phyloP scores from a whole-genome alignment of 2,888 invertebrate genomes.

The Tenthredo notha region DNA sequence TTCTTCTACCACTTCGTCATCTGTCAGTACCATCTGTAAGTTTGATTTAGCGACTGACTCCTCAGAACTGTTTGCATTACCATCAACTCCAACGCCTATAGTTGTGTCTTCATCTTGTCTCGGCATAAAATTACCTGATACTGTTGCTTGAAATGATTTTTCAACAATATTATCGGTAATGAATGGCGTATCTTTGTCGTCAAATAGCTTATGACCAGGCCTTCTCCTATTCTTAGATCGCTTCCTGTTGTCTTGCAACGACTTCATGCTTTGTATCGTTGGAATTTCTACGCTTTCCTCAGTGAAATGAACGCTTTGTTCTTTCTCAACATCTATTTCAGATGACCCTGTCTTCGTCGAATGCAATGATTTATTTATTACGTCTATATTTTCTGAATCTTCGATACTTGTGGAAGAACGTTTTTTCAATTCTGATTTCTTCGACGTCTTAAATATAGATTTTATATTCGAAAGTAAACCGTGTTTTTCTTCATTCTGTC shows the following conservation, averaged over 20 bases:
- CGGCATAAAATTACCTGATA: background rate
- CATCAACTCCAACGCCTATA: conserved; percentile 8
- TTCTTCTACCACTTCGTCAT: background rate
- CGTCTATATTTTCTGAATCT: background rate
- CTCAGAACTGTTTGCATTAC: background rate
- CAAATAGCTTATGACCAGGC: conserved; percentile 23
- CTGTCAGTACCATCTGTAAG: background rate
- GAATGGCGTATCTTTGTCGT: background rate
- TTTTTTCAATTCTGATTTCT: background rate
- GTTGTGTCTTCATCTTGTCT: background rate
- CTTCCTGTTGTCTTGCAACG: conserved; percentile 5
- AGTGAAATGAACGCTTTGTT: background rate
- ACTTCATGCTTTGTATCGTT: conserved; percentile 34
- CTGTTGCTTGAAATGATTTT: conserved; percentile 25
- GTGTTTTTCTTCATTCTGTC: background rate
- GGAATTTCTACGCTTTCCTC: background rate
- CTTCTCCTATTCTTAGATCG: background rate
- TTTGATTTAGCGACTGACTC: background rate
- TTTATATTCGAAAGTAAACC: background rate
- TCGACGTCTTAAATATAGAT: conserved; percentile 17
- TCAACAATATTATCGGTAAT: background rate
- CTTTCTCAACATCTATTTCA: background rate
- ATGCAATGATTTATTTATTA: background rate
- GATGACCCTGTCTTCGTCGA: background rate
- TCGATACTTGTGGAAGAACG: background rate